Percentiles rank a stretch among this genome's conserved stretches.
Conservation (phyloP, 2,113 vertebrate genomes). For the Cathartes aura region DNA sequence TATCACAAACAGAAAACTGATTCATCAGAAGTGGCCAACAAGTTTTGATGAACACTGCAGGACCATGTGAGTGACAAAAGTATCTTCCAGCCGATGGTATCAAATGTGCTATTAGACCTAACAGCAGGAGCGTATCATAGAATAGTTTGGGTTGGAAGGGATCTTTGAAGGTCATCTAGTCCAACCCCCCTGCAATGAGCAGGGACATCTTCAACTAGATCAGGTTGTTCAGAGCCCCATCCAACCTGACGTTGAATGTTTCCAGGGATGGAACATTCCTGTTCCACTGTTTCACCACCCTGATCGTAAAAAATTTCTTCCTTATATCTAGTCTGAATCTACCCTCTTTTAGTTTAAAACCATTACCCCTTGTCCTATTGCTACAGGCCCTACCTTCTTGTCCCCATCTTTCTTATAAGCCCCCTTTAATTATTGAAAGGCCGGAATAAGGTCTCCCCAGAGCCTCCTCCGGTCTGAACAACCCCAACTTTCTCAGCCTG, state of each 20-base stretch:
- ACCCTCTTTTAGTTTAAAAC: neutral
- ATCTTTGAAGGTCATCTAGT: neutral
- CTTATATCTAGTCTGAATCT: neutral
- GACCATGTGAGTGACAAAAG: neutral
- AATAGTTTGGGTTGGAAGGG: neutral
- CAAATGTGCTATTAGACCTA: neutral
- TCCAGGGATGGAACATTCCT: neutral
- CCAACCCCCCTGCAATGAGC: rapidly evolving
- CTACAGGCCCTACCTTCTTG: neutral
- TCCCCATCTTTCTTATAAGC: neutral
- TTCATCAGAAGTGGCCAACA: neutral
- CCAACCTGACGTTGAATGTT: neutral
- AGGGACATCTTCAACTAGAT: neutral
- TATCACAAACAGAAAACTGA: neutral
- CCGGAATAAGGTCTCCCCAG: rapidly evolving
- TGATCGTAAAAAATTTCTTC: rapidly evolving
- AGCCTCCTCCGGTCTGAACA: neutral
- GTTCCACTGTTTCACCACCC: neutral
- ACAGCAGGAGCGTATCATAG: neutral
- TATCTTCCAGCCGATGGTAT: neutral
- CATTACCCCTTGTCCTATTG: no score
- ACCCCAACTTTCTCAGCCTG: neutral
- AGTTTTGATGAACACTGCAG: neutral
- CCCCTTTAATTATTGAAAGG: neutral
- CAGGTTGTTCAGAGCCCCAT: neutral